These are phyloP conservation scores for Aphis craccivora DNA, from an alignment of 1,140 invertebrate species.

Conservation along the genomic window DNA sequence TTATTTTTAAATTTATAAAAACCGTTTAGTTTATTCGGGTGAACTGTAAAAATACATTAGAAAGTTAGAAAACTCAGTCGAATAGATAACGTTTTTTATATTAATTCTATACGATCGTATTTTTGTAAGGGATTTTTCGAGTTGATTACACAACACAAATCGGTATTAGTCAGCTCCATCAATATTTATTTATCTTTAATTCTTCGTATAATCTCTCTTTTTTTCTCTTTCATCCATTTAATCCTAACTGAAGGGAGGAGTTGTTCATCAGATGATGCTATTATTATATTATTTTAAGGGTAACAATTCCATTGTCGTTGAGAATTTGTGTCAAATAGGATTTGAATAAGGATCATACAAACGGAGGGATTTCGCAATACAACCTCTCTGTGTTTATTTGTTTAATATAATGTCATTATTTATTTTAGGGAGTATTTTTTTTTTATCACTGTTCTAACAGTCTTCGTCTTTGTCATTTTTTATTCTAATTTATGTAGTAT, in stretches of 20 bases:
- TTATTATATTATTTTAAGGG: conserved; percentile 29
- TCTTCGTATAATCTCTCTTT: conserved; percentile 7
- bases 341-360: conserved; percentile 22
- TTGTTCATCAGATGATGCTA: conserved; percentile 1
- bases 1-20: neutral
- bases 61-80: neutral
- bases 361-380: conserved; percentile 19
- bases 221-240: conserved; percentile 4
- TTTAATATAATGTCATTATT: conserved; percentile 31
- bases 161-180: conserved; percentile 13
- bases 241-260: neutral
- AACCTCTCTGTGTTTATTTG: conserved; percentile 5
- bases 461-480: neutral
- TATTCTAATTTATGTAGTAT: neutral
- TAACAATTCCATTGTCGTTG: neutral
- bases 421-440: neutral
- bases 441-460: neutral
- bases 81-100: conserved; percentile 12
- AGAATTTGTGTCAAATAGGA: conserved; percentile 39
- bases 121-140: neutral
- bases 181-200: conserved; percentile 40
- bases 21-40: neutral
- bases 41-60: neutral
- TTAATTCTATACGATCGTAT: neutral
- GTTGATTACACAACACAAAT: neutral